phyloP scores from a whole-genome alignment of 2,113 vertebrate species.

The Centrocercus urophasianus region DNA sequence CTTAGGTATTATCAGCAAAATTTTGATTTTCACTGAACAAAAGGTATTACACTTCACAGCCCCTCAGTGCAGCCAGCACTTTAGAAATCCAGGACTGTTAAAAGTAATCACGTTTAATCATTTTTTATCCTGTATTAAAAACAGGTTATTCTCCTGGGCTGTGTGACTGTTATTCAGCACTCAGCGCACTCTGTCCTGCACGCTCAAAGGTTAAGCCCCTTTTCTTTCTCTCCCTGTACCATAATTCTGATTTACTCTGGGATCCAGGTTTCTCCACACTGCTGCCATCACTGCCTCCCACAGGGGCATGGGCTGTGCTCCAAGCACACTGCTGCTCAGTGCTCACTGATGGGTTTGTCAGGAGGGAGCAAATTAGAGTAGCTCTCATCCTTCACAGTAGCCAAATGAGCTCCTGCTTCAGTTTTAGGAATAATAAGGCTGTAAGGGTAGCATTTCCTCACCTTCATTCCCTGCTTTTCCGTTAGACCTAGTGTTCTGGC shows the following conservation, averaged over 20 bases:
- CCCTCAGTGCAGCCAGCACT: not conserved
- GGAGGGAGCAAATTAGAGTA: not conserved
- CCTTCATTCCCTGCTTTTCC: not conserved
- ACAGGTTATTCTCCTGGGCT: not conserved
- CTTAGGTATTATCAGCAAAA: not conserved
- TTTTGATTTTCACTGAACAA: not conserved
- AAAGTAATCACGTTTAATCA: not conserved
- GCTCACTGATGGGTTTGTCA: not conserved
- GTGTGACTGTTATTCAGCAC: not conserved
- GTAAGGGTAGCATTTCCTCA: not conserved
- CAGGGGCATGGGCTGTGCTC: not conserved
- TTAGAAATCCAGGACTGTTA: not conserved
- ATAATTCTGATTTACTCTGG: accelerated
- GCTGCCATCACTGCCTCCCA: not conserved
- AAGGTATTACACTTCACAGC: not conserved
- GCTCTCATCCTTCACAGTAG: not conserved
- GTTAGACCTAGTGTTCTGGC: not conserved
- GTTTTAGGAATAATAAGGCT: not conserved
- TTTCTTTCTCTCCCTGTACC: accelerated
- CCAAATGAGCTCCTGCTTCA: not conserved
- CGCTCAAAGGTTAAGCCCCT: not conserved
- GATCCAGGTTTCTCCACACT: not conserved
- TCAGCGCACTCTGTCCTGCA: not conserved
- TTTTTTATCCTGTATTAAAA: not conserved
- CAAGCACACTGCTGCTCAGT: not conserved